A percentile compares a stretch with the other conserved stretches of the same genome.
These are phyloP conservation scores for Malthinus flaveolus DNA, from an alignment of 2,888 invertebrate genomes.

Conservation along the genomic window DNA sequence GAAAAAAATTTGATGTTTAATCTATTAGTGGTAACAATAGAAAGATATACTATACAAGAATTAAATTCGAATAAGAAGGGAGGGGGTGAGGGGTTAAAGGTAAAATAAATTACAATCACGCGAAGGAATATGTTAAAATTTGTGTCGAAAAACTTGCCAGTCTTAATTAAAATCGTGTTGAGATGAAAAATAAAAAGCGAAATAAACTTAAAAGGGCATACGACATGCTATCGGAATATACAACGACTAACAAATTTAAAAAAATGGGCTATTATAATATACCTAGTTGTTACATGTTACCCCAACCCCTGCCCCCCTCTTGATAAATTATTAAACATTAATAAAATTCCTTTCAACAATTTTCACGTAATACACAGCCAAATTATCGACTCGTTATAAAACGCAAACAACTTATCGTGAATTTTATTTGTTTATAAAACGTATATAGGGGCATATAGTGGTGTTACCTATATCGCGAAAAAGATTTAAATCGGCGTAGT, in stretches of 20 bases:
- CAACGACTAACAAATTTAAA: background rate
- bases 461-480: slow-evolving; percentile 1
- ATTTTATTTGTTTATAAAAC: background rate
- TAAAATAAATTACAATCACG: slow-evolving; percentile 1
- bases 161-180: slow-evolving; percentile 1
- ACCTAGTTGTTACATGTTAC: background rate
- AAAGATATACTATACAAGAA: no score
- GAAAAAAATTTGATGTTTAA: no score
- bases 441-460: background rate
- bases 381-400: slow-evolving; percentile 4
- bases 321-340: slow-evolving; percentile 1
- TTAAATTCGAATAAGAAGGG: no score
- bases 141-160: background rate
- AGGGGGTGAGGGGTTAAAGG: no score
- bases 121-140: background rate
- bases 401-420: slow-evolving; percentile 3
- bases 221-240: slow-evolving; percentile 1
- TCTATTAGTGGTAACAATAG: no score
- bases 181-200: background rate
- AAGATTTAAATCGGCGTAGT: slow-evolving; percentile 1
- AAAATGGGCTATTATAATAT: background rate
- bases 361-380: background rate
- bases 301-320: no score
- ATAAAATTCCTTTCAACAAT: slow-evolving; percentile 5
- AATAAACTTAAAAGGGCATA: background rate